phyloP scores from a whole-genome alignment of 1,140 invertebrate genomes.

The Zophobas atratus region DNA sequence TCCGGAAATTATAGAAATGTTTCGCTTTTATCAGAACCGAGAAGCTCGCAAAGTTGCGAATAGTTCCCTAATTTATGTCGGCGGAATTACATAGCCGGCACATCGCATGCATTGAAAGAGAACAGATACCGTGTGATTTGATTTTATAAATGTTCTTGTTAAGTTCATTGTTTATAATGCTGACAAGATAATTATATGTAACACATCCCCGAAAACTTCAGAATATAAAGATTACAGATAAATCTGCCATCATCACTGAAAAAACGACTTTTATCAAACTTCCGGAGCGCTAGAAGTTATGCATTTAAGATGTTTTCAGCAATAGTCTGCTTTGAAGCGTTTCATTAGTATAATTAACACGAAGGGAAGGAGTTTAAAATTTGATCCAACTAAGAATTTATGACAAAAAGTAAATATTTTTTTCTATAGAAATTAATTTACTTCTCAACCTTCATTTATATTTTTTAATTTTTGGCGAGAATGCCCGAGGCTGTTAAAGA shows the following conservation, averaged over 20 bases:
- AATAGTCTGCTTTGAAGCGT: too few species aligned
- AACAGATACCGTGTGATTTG: constrained; percentile 40
- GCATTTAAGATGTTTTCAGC: too few species aligned
- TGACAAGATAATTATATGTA: constrained; percentile 36
- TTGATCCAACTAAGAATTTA: too few species aligned
- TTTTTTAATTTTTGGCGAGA: too few species aligned
- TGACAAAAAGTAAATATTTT: too few species aligned
- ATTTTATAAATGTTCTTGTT: constrained; percentile 32
- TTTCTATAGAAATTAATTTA: too few species aligned
- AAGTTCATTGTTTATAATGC: constrained; percentile 19
- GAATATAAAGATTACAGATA: not conserved
- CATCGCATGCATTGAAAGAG: constrained; percentile 37
- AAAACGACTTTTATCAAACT: constrained; percentile 11
- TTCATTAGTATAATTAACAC: too few species aligned
- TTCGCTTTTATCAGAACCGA: constrained; percentile 56
- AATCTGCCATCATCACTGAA: constrained; percentile 6
- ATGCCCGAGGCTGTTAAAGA: too few species aligned
- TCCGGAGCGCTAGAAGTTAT: not conserved
- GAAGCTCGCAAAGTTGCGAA: constrained; percentile 49
- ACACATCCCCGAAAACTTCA: constrained; percentile 26
- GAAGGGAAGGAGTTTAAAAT: too few species aligned
- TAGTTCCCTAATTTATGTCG: constrained; percentile 56
- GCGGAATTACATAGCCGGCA: constrained; percentile 51
- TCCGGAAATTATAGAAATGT: constrained; percentile 60
- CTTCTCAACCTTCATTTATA: too few species aligned